Evolutionary conservation across 92 coral and sea anemone species (phyloP), one percentile per base, ranked within the genome.

Genomic region (Anthopleura xanthogrammica): DNA sequence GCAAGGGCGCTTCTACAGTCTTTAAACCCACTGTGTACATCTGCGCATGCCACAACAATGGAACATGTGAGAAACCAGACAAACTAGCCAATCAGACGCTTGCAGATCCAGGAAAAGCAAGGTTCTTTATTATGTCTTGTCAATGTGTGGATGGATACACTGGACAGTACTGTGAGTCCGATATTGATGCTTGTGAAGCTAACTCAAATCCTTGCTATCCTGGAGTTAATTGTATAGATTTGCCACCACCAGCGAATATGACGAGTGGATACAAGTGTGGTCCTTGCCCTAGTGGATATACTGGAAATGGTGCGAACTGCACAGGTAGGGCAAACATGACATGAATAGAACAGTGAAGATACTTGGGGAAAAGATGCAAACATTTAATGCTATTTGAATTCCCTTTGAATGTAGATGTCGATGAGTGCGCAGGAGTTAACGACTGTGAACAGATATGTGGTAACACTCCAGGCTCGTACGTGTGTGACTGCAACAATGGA

Each of bases 181-280:
- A 87, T 56, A 80, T 87, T 66, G 95, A 93, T 57, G 92, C 94
- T 72, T 93, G 98, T 77, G 89, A 72, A 46, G 84, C 84, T 13
- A 86, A 85, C 52, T 82, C 90, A 16, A 86, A 90, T 70, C 94
- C 93, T 52, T 93, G 98, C 74, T 88, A 93, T 72, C 90, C 88
- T 77, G 91, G 92, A 41, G 98, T 91, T 14, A 24, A 16, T 23
- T 93, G 98, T 71, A 78, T 13, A 56, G 94, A 93, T 81, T 78
- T 84, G 52, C 92, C 92, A 2, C 79, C 94, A 14, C 94, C 94
- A 50, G 94, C 94, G n/a, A 85, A 88, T 57, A 55, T 56, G 40
- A 81, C 77, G 56, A 78, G 84, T 24, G 92, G 91, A 7, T 93
- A 89, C 87, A 86, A 72, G 42, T 93, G 98, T 81, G 98, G 95